phyloP scores from a whole-genome alignment of 2,797 vertebrate species.

The Emydoidea blandingii region DNA sequence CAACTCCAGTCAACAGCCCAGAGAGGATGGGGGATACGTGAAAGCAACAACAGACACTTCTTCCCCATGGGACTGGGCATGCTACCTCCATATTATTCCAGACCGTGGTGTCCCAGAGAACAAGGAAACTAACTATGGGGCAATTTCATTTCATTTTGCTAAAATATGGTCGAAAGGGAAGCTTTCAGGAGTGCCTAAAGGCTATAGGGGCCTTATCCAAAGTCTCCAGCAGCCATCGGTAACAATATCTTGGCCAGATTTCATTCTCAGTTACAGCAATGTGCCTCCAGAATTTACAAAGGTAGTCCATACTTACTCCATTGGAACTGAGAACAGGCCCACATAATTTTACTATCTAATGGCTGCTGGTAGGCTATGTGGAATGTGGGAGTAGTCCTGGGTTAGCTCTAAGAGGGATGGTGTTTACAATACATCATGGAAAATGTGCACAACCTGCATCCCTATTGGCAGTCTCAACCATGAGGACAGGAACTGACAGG shows the following conservation, averaged over 20 bases:
- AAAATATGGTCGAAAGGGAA: background rate
- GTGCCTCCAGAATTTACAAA: background rate
- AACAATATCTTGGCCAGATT: background rate
- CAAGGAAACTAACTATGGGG: background rate
- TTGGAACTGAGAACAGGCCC: background rate
- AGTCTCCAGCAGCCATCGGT: background rate
- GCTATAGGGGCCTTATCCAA: background rate
- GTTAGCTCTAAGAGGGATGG: background rate
- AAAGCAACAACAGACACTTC: background rate
- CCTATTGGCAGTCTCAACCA: background rate
- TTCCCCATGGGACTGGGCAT: background rate
- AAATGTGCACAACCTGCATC: background rate
- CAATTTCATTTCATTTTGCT: background rate
- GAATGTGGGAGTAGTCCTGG: rapidly evolving
- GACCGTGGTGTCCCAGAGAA: rapidly evolving
- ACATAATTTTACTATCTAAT: background rate
- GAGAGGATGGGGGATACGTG: background rate
- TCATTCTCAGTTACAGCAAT: background rate
- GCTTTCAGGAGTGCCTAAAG: background rate
- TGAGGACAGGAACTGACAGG: background rate
- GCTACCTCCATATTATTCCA: background rate
- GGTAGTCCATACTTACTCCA: background rate
- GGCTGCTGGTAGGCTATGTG: background rate
- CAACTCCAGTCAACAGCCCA: background rate
- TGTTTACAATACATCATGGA: background rate